Conservation (phyloP, 2,888 invertebrate species). For the Drosophila fulvimacula region DNA sequence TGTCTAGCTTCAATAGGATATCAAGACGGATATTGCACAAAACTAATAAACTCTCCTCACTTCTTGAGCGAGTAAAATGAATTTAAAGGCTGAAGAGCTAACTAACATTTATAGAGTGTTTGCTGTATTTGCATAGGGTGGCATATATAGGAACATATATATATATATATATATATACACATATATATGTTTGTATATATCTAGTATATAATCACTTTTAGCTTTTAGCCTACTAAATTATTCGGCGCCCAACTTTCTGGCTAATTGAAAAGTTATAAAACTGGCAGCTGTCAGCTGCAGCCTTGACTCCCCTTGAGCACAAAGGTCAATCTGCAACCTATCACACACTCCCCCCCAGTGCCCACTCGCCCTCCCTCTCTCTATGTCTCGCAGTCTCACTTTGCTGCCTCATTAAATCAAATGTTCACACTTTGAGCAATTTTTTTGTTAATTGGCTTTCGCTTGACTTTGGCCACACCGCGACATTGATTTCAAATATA, state of each 20-base stretch:
- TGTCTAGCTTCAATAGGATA: neutral
- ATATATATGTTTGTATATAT: neutral
- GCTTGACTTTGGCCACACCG: constrained; percentile 27
- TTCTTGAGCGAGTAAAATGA: neutral
- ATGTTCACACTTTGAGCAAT: constrained; percentile 21
- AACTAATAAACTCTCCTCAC: neutral
- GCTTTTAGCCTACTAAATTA: constrained; percentile 30
- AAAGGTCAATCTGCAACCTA: constrained; percentile 35
- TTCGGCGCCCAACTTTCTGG: constrained; percentile 45
- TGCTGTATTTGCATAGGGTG: constrained; percentile 3
- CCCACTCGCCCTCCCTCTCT: neutral
- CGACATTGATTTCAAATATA: constrained; percentile 58
- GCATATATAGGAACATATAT: neutral
- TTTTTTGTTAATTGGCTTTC: constrained; percentile 12
- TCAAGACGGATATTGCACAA: neutral
- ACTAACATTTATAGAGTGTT: neutral
- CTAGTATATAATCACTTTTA: constrained; percentile 5
- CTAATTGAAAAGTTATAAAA: constrained; percentile 66
- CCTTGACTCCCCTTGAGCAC: neutral
- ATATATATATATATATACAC: neutral
- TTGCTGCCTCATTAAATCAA: constrained; percentile 9
- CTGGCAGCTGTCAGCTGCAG: constrained; percentile 15
- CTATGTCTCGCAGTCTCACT: neutral
- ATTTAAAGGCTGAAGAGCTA: neutral
- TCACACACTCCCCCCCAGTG: neutral